These are phyloP conservation scores for Xerus inauris DNA, from an alignment of 2,113 vertebrate genomes.

Conservation along the genomic window DNA sequence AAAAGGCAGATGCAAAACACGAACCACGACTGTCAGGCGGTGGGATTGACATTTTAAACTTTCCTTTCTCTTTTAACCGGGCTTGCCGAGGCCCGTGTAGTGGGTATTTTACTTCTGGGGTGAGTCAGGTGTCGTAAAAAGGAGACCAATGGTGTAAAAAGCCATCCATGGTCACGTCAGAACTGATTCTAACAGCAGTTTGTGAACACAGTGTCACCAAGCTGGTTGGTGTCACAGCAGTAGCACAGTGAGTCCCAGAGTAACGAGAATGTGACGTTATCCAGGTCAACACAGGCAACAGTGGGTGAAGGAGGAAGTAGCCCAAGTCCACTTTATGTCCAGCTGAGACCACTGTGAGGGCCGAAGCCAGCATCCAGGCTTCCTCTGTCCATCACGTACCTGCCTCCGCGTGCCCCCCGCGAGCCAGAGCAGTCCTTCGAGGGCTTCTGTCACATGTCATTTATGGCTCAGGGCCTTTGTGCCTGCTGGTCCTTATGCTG, in stretches of 20 bases:
- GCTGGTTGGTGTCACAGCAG: not conserved
- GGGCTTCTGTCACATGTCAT: not conserved
- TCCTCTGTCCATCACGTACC: not conserved
- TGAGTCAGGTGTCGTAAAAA: not conserved
- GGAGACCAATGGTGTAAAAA: not conserved
- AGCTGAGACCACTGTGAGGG: not conserved
- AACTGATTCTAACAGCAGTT: not conserved
- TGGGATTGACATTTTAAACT: not conserved
- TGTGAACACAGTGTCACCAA: not conserved
- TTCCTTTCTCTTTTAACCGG: not conserved
- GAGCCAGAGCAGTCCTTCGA: not conserved
- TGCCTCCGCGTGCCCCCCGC: fast-evolving
- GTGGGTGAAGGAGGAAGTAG: not conserved
- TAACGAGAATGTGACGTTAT: not conserved
- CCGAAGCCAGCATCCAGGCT: not conserved
- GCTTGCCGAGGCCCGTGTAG: not conserved
- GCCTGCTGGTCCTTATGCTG: not conserved
- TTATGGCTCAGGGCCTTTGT: not conserved
- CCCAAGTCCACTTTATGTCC: not conserved
- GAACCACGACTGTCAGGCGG: not conserved
- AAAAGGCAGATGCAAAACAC: not conserved
- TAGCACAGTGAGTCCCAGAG: too few relatives aligned
- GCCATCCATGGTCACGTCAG: not conserved
- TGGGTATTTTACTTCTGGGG: not conserved
- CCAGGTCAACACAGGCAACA: not conserved